Conservation (phyloP, 1,140 invertebrate genomes). For the Lucilia cuprina region DNA sequence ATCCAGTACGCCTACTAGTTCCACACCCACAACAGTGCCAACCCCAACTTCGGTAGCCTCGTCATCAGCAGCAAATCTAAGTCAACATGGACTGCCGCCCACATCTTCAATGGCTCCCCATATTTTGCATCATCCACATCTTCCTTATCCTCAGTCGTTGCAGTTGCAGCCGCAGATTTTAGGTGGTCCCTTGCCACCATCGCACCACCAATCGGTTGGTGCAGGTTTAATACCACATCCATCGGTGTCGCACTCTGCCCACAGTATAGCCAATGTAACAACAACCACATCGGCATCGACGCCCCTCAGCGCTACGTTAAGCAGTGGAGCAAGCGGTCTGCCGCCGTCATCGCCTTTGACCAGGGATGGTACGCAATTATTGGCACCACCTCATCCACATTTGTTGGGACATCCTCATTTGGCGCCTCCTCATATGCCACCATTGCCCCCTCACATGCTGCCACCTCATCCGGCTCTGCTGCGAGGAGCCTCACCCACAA, state of each 20-base stretch:
- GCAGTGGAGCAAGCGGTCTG: neutral
- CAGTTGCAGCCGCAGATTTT: slow-evolving; percentile 35
- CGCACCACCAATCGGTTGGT: slow-evolving; percentile 27
- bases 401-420: slow-evolving; percentile 47
- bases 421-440: slow-evolving; percentile 40
- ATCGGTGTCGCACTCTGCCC: slow-evolving; percentile 30
- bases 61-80: slow-evolving; percentile 11
- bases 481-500: slow-evolving; percentile 41
- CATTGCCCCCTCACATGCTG: slow-evolving; percentile 47
- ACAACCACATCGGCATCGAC: slow-evolving; percentile 27
- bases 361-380: slow-evolving; percentile 41
- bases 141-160: slow-evolving; percentile 32
- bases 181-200: neutral
- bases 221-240: slow-evolving; percentile 7
- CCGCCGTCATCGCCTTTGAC: slow-evolving; percentile 11
- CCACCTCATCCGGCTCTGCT: slow-evolving; percentile 42
- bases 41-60: slow-evolving; percentile 1
- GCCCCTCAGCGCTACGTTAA: slow-evolving; percentile 9
- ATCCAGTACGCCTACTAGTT: slow-evolving; percentile 9
- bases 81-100: neutral
- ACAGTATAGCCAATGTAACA: slow-evolving; percentile 36
- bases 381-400: slow-evolving; percentile 46
- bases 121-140: slow-evolving; percentile 39
- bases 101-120: slow-evolving; percentile 21
- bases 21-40: neutral